Base-by-base conservation (phyloP, 2,797 vertebrate genomes). In the Macroramphosus scolopax region DNA sequence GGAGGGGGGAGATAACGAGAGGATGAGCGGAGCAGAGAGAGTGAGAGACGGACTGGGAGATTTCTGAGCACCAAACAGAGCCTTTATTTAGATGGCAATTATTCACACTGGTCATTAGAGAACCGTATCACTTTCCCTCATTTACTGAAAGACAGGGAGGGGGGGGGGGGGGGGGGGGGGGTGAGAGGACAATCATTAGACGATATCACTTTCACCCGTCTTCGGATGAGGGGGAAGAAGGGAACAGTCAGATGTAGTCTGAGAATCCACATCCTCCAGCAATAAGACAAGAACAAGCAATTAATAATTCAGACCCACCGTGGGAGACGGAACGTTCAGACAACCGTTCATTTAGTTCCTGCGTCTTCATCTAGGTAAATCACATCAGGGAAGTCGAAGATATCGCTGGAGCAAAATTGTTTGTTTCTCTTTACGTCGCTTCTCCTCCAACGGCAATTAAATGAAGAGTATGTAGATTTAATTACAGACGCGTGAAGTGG, bases 51-150 rank as follows among this genome's bases (percentile, higher is more conserved):
- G 63, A 59, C 51, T 42, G 20, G 45, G 68, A 76, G 56, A 67
- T 83, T 81, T 87, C 74, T 64, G n/a, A 75, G 72, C 81, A 77
- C 81, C 78, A 87, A 89, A 88, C 82, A 68, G 70, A 79, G 66
- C 83, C 88, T 91, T 89, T 90, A 91, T 90, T 89, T 91, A 90
- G 88, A 86, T 63, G 69, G 75, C 65, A 76, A 91, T 91, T 89
- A 89, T 90, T 91, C 89, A 90, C 78, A 52, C 60, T 61, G 87
- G 88, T 90, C 88, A 91, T 91, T 90, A 91, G 85, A 87, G 86
- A 63, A 83, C 68, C 80, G 51, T 89, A 91, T 91, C 90, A 83
- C 85, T 90, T 91, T 90, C 78, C 80, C 88, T 90, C 89, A 89
- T 91, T 91, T 91, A 91, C 89, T 91, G 89, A 90, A 90, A 90